Evolutionary conservation across 2,113 vertebrate genomes (phyloP).

Genomic region (Zeus faber): DNA sequence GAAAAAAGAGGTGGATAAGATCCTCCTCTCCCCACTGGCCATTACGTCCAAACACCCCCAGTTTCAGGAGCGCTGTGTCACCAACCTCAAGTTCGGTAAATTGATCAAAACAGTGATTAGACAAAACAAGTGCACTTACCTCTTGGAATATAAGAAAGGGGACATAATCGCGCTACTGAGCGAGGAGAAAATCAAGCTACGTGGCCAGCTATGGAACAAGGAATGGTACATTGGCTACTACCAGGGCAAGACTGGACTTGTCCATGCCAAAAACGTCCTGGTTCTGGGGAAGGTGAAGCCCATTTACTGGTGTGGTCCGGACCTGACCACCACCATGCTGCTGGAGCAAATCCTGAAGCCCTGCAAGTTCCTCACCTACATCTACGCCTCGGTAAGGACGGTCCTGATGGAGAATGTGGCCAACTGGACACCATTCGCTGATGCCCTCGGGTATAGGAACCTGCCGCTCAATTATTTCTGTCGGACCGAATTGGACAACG

Average conservation of each 20-base stretch:
- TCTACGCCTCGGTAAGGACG: slow-evolving; percentile 92
- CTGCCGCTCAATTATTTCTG: slow-evolving; percentile 88
- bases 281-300: slow-evolving; percentile 87
- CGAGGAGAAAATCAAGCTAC: slow-evolving; percentile 90
- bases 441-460: slow-evolving; percentile 86
- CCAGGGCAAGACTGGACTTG: slow-evolving; percentile 88
- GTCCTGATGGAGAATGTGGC: slow-evolving; percentile 94
- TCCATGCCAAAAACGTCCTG: slow-evolving; percentile 91
- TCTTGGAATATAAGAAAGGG: slow-evolving; percentile 96
- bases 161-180: slow-evolving; percentile 89
- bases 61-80: slow-evolving; percentile 88
- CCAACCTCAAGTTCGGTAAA: slow-evolving; percentile 88
- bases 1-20: slow-evolving; percentile 94
- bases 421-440: slow-evolving; percentile 90
- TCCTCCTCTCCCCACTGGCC: slow-evolving; percentile 89
- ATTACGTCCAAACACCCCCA: slow-evolving; percentile 84
- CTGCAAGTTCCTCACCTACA: slow-evolving; percentile 96
- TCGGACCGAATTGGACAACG: slow-evolving; percentile 87
- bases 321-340: slow-evolving; percentile 85
- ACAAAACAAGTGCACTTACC: slow-evolving; percentile 91
- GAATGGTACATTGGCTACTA: slow-evolving; percentile 98
- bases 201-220: slow-evolving; percentile 93
- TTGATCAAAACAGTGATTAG: slow-evolving; percentile 91
- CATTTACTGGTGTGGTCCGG: slow-evolving; percentile 83
- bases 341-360: slow-evolving; percentile 94